Percentiles rank a stretch among this genome's conserved stretches.
Evolutionary conservation across 2,113 vertebrate genomes (phyloP).

Genomic region (Thermophis baileyi): DNA sequence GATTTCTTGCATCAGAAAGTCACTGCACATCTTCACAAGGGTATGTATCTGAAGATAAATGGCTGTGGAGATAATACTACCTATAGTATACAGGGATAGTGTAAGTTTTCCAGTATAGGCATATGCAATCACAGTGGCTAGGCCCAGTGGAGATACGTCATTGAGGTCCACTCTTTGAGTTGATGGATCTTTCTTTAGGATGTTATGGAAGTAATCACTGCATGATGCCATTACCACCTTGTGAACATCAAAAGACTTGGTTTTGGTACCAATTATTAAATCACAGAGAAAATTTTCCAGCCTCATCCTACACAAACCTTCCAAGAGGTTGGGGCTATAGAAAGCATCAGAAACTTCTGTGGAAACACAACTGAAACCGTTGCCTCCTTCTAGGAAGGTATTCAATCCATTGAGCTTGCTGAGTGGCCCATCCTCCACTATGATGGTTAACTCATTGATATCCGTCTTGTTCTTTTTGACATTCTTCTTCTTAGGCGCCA

Average conservation of each 20-base stretch:
- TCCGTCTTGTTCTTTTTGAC: constrained; percentile 91
- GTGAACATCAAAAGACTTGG: constrained; percentile 93
- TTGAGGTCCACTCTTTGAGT: constrained; percentile 90
- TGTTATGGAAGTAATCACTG: constrained; percentile 89
- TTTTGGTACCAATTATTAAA: constrained; percentile 90
- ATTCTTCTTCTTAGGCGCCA: constrained; percentile 98
- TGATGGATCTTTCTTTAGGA: constrained; percentile 88
- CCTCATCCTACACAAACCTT: constrained; percentile 92
- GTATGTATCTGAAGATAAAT: constrained; percentile 87
- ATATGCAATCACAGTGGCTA: constrained; percentile 92
- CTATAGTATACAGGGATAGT: constrained; percentile 92
- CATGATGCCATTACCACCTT: constrained; percentile 97
- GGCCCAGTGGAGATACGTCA: constrained; percentile 86
- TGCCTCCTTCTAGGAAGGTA: constrained; percentile 88
- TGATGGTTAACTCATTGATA: constrained; percentile 88
- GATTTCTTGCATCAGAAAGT: constrained; percentile 93
- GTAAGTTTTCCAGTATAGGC: constrained; percentile 96
- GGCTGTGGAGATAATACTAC: constrained; percentile 92
- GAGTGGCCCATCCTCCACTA: constrained; percentile 88
- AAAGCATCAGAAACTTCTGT: constrained; percentile 86
- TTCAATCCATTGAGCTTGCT: constrained; percentile 91
- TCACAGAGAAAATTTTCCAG: constrained; percentile 95
- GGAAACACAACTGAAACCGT: constrained; percentile 94
- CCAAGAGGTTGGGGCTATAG: constrained; percentile 90
- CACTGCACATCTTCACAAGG: constrained; percentile 97